A percentile compares a stretch with the other conserved stretches of the same genome.
Conservation (phyloP, 2,888 invertebrate species). For the Pherbina coryleti region DNA sequence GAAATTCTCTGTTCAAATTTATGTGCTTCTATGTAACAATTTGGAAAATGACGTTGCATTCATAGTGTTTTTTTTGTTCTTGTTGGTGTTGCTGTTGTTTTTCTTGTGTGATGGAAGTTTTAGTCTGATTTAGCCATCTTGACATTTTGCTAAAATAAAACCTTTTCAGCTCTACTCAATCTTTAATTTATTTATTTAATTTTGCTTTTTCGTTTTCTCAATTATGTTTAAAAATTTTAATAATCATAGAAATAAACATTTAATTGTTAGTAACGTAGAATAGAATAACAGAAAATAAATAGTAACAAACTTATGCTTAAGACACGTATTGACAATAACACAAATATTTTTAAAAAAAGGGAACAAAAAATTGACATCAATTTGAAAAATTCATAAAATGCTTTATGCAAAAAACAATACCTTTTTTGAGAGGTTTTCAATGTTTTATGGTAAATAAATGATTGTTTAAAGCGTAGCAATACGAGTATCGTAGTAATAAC, state of each 20-base stretch:
- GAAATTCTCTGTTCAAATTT: slow-evolving; percentile 3
- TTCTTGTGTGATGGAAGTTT: neutral
- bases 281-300: slow-evolving; percentile 1
- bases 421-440: neutral
- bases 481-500: no score
- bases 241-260: neutral
- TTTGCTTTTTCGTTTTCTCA: neutral
- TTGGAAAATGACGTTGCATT: neutral
- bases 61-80: slow-evolving; percentile 1
- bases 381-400: neutral
- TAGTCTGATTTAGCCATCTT: slow-evolving; percentile 34
- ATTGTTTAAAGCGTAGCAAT: no score
- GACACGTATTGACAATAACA: neutral
- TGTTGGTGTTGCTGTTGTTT: neutral
- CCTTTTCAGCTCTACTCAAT: slow-evolving; percentile 43
- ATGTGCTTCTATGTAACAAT: neutral
- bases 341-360: neutral
- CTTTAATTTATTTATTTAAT: slow-evolving; percentile 30
- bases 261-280: neutral
- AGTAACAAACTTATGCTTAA: neutral
- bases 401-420: neutral
- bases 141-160: slow-evolving; percentile 47
- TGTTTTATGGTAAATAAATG: neutral
- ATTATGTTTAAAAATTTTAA: neutral
- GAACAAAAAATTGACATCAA: neutral